Base-by-base conservation (phyloP, 2,797 vertebrate species). In the Orestias chungarensis region DNA sequence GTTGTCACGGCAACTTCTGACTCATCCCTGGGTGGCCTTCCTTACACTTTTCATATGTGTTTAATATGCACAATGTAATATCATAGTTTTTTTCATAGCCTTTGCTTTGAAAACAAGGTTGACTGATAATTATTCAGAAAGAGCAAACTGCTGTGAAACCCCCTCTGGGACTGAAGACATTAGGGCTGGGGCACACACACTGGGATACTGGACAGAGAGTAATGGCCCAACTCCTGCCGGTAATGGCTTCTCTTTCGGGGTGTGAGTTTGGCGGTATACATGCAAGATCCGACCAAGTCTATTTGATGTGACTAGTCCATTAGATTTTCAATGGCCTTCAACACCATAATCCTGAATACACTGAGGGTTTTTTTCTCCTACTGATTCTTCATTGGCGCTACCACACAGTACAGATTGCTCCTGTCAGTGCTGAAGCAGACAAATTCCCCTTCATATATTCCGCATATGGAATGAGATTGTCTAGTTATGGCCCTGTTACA, bases 241-340 rank as follows among this genome's bases (percentile, higher is more conserved):
- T 94, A 95, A 95, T 93, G 85, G 91, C 87, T 86, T 90, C 86
- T 86, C 75, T 82, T 74, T 75, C 71, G 65, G 66, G 20, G 66
- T 74, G 78, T 42, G 73, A 33, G 82, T 75, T 77, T 2, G 46
- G 38, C 54, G 77, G 84, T 73, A 75, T 80, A 71, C 86, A 55
- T 84, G 87, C 82, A 71, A 81, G 87, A 82, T 82, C 74, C 74
- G 3, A 82, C 86, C 75, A 59, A 87, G 86, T 90, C 89, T 88
- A 89, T 91, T 87, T 86, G 87, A 88, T 84, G 91, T 87, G 88
- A 92, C 89, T 87, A 93, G 89, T 89, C 91, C 88, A 91, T 93
- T 92, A 92, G 87, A 91, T 78, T 87, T 89, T 82, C 89, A 91
- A 89, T 90, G 87, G 89, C 80, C 86, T 91, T 76, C 83, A 82